phyloP scores from a whole-genome alignment of 2,888 invertebrate species.

The Amiota communis region DNA sequence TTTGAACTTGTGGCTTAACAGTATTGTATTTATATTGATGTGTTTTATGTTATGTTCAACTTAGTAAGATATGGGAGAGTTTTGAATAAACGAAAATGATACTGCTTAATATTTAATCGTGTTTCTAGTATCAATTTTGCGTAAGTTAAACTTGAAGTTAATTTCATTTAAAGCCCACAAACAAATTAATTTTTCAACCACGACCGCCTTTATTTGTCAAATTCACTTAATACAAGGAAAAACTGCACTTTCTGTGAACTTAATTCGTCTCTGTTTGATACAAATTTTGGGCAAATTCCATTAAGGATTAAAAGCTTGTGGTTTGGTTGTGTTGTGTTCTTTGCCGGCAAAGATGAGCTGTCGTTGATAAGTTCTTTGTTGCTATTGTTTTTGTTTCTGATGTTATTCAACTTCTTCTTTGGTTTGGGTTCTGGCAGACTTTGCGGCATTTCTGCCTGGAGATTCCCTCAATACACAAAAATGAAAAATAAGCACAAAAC shows the following conservation, averaged over 20 bases:
- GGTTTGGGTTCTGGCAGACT: constrained; percentile 13
- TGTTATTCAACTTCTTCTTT: neutral
- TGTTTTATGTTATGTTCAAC: too few relatives aligned
- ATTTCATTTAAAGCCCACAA: constrained; percentile 21
- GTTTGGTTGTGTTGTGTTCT: constrained; percentile 18
- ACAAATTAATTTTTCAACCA: constrained; percentile 43
- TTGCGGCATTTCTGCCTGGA: constrained; percentile 19
- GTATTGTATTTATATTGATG: too few relatives aligned
- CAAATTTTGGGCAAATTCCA: constrained; percentile 35
- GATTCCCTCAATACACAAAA: constrained; percentile 12
- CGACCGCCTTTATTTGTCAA: constrained; percentile 19
- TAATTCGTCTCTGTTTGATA: too few relatives aligned
- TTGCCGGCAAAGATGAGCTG: constrained; percentile 20
- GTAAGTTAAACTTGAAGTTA: too few relatives aligned
- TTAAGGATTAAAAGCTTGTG: constrained; percentile 25
- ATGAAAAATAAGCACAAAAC: neutral
- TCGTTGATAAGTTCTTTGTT: constrained; percentile 25
- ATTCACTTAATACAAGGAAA: constrained; percentile 35
- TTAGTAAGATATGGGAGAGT: too few relatives aligned
- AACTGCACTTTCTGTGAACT: constrained; percentile 22
- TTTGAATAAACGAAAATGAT: too few relatives aligned
- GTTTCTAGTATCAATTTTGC: too few relatives aligned
- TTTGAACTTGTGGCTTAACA: too few relatives aligned
- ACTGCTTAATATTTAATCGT: too few relatives aligned
- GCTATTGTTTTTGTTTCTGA: constrained; percentile 27